A percentile compares a stretch with the other conserved stretches of the same genome.
phyloP scores from a whole-genome alignment of 2,797 vertebrate species.

The Xenopus petersii region DNA sequence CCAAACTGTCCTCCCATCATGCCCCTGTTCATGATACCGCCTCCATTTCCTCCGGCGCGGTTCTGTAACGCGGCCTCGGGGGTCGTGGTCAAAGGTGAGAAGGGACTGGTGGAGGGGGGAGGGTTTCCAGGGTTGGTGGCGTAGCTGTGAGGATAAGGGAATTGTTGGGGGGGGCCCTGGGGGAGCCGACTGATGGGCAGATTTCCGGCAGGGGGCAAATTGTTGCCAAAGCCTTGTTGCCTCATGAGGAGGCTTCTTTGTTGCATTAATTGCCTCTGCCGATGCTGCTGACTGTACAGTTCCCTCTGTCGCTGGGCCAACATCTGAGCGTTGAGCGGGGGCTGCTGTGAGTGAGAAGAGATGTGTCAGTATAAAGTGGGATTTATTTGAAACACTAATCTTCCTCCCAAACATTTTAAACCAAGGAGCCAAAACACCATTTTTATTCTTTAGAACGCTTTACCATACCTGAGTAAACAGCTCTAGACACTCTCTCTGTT shows the following conservation, averaged over 20 bases:
- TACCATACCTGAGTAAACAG: too few species aligned
- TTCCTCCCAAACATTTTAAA: too few species aligned
- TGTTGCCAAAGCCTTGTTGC: slow-evolving; percentile 76
- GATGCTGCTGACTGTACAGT: slow-evolving; percentile 90
- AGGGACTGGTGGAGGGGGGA: slow-evolving; percentile 79
- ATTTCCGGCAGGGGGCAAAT: slow-evolving; percentile 59
- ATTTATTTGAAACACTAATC: background rate
- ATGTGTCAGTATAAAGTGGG: background rate
- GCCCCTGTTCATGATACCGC: slow-evolving; percentile 73
- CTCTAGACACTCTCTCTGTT: too few species aligned
- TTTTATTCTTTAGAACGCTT: too few species aligned
- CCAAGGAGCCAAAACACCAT: too few species aligned
- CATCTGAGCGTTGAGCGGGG: slow-evolving; percentile 92
- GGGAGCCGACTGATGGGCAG: slow-evolving; percentile 66
- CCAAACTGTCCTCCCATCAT: slow-evolving; percentile 82
- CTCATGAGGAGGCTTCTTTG: slow-evolving; percentile 89
- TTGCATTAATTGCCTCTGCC: slow-evolving; percentile 89
- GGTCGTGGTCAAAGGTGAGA: slow-evolving; percentile 72
- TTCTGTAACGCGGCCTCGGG: slow-evolving; percentile 73
- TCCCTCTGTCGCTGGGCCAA: slow-evolving; percentile 91
- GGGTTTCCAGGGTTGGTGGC: slow-evolving; percentile 74
- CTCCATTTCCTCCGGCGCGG: slow-evolving; percentile 53
- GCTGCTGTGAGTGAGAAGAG: slow-evolving; percentile 61
- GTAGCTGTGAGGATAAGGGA: slow-evolving; percentile 80
- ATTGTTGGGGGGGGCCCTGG: slow-evolving; percentile 75